Percentiles rank a stretch among this genome's conserved stretches.
Conservation (phyloP, 1,140 invertebrate genomes). For the Stenopsyche tienmushanensis region DNA sequence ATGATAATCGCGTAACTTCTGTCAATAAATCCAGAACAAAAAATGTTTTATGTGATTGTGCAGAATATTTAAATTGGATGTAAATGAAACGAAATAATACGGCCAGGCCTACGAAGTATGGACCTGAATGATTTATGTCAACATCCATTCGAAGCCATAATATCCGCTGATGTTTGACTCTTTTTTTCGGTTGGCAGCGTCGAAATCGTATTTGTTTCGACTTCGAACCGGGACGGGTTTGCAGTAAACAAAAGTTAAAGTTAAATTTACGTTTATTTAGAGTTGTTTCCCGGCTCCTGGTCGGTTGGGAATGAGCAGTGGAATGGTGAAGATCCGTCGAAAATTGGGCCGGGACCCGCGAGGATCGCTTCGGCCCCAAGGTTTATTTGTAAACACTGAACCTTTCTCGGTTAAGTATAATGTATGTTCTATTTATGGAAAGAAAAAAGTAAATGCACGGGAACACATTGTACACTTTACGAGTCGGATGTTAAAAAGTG, state of each 20-base stretch:
- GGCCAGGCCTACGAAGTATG: neutral
- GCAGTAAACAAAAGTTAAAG: conserved; percentile 3
- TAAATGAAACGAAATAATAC: no score
- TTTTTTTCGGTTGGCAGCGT: neutral
- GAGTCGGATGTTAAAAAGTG: no score
- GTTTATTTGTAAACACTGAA: neutral
- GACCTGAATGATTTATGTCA: neutral
- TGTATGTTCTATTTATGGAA: neutral
- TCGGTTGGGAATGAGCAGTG: neutral
- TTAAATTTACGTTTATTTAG: conserved; percentile 4
- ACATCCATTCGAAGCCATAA: neutral
- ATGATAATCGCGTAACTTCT: no score
- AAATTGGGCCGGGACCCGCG: neutral
- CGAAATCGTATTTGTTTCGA: conserved; percentile 1
- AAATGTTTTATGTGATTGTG: no score
- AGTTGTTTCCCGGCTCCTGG: neutral
- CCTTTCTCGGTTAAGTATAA: neutral
- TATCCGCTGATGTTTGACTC: neutral
- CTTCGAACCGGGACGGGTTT: neutral
- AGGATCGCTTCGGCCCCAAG: neutral
- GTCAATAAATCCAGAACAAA: no score
- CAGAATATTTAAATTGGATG: no score
- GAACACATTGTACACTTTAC: no score
- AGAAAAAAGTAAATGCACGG: neutral
- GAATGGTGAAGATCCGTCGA: neutral